Base-by-base conservation (phyloP, 2,113 vertebrate species). In the Brachionichthys hirsutus region DNA sequence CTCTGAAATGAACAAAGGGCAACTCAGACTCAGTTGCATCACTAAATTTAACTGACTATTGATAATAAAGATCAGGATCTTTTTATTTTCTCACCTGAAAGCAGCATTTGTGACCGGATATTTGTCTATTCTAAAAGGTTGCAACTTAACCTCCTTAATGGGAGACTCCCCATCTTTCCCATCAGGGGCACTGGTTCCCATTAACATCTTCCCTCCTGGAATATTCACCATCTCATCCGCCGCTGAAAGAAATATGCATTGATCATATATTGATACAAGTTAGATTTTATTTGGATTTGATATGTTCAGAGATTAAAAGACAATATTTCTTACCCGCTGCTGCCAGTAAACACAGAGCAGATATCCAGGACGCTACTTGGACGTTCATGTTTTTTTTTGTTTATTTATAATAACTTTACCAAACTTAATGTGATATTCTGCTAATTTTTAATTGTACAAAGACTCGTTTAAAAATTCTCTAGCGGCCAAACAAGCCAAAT, bases 51-150 rank as follows among this genome's bases (percentile, higher is more conserved):
- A 30, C 3, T 30, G 24, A 4, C 8, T 4, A 4, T 30, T 30
- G 24, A 30, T 30, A 30, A 30, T 30, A 30, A 6, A 2, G 8
- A 6, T 30, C 8, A 30, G 1, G 8, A 6, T 30, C 8, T 6
- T 30, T 8, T 38, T 38, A 12, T 17, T 20, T 14, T 12, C 4
- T 69, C 75, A 98, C 96, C 96, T 95, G 85, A 98, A 99, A 3
- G 94, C 89, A 17, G 83, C 53, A 78, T 95, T 98, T 0, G 94
- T 97, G 58, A 98, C 92, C 0, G 96, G 95, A 46, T 91, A 91
- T 59, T 61, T 85, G 80, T 98, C 94, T 0, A 98, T 88, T 10
- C 80, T 74, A 38, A 98, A 98, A 0, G 93, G 83, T 47, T 76
- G 78, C 38, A 97, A 75, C 0, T 64, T 47, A 30, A 93, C 91